Evolutionary conservation across 2,888 invertebrate species (phyloP).

Genomic region (Agonopterix alstromeriana): DNA sequence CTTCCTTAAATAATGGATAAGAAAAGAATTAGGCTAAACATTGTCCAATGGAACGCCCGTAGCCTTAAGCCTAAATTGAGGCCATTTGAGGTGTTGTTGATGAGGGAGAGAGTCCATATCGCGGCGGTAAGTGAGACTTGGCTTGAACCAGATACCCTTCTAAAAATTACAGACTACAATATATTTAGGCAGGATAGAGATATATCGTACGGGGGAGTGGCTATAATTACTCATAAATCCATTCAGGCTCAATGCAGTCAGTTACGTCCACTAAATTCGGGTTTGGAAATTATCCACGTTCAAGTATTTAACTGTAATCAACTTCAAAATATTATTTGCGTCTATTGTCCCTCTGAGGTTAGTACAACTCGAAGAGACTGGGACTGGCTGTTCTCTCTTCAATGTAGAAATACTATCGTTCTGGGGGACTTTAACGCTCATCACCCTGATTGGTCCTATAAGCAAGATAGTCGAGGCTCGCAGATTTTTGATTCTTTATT

Average conservation of each 20-base stretch:
- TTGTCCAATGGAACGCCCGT: background rate
- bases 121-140: constrained; percentile 10
- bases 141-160: constrained; percentile 2
- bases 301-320: constrained; percentile 8
- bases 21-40: background rate
- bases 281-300: constrained; percentile 6
- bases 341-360: constrained; percentile 9
- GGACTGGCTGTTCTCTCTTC: constrained; percentile 7
- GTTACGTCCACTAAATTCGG: background rate
- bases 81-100: background rate
- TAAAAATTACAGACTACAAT: constrained; percentile 3
- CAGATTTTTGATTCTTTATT: constrained; percentile 7
- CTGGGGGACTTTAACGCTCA: constrained; percentile 11
- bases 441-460: constrained; percentile 10
- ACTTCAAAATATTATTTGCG: constrained; percentile 8
- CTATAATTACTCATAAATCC: constrained; percentile 3
- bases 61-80: background rate
- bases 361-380: constrained; percentile 6
- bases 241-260: background rate
- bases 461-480: constrained; percentile 7
- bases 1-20: background rate
- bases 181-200: constrained; percentile 4
- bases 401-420: constrained; percentile 1
- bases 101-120: constrained; percentile 7
- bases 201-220: constrained; percentile 4